Percentiles rank a stretch among this genome's conserved stretches.
Conservation (phyloP, 2,888 invertebrate genomes). For the Archaeoteleia sp. region DNA sequence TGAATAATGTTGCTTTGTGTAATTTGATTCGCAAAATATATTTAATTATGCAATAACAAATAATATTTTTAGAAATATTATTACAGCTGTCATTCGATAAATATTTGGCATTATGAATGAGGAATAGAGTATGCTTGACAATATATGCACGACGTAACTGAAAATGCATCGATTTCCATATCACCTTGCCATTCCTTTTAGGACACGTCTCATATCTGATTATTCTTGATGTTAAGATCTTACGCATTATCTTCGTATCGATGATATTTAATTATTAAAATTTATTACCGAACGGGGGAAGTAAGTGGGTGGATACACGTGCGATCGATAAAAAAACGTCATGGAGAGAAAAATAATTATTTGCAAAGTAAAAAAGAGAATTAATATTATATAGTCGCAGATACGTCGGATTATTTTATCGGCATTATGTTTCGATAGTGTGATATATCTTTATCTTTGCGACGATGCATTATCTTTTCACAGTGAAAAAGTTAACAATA, state of each 20-base stretch:
- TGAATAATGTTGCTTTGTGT: neutral
- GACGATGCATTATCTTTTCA: slow-evolving; percentile 9
- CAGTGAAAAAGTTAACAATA: neutral
- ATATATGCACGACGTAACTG: slow-evolving; percentile 2
- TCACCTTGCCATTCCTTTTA: slow-evolving; percentile 47
- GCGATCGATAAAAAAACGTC: too few relatives aligned
- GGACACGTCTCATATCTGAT: slow-evolving; percentile 26
- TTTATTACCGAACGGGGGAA: neutral
- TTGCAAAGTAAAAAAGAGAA: too few relatives aligned
- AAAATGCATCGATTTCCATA: slow-evolving; percentile 26
- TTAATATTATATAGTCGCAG: too few relatives aligned
- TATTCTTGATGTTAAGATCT: slow-evolving; percentile 6
- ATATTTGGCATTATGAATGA: slow-evolving; percentile 13
- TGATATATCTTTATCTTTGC: neutral
- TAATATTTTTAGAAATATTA: too few relatives aligned
- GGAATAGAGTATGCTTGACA: slow-evolving; percentile 38
- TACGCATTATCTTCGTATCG: too few relatives aligned
- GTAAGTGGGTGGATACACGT: neutral
- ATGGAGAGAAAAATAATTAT: too few relatives aligned
- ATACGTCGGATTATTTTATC: too few relatives aligned
- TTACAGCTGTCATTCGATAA: too few relatives aligned
- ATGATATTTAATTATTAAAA: slow-evolving; percentile 19
- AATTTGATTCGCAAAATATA: too few relatives aligned
- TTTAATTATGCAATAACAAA: too few relatives aligned
- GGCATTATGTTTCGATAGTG: too few relatives aligned